A percentile compares a stretch with the other conserved stretches of the same genome.
These are phyloP conservation scores for Mellilla xanthometata DNA, from an alignment of 2,888 invertebrate species.

Conservation along the genomic window DNA sequence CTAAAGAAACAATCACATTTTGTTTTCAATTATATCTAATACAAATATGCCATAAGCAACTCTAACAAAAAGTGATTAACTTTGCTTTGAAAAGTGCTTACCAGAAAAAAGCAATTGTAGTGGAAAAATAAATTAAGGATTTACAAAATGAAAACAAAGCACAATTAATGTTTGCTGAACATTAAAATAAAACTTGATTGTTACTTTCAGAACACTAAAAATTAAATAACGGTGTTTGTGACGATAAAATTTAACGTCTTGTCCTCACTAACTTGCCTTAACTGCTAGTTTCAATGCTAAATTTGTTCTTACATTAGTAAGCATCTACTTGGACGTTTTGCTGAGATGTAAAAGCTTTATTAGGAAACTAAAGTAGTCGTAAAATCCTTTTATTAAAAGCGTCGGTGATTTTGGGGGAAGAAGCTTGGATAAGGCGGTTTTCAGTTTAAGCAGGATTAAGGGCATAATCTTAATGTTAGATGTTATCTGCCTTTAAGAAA, in stretches of 20 bases:
- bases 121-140: too few relatives aligned
- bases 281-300: constrained; percentile 28
- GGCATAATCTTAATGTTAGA: neutral
- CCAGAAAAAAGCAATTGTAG: too few relatives aligned
- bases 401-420: constrained; percentile 6
- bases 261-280: constrained; percentile 16
- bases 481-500: neutral
- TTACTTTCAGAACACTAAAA: too few relatives aligned
- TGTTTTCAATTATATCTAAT: too few relatives aligned
- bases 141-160: too few relatives aligned
- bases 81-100: too few relatives aligned
- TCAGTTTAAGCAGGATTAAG: neutral
- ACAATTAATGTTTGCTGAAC: too few relatives aligned
- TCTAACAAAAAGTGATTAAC: too few relatives aligned
- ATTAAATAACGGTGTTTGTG: constrained; percentile 9
- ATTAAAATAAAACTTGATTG: too few relatives aligned
- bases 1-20: too few relatives aligned
- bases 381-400: constrained; percentile 26
- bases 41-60: too few relatives aligned
- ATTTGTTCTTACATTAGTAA: constrained; percentile 29
- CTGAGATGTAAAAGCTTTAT: constrained; percentile 31
- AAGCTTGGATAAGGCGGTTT: neutral
- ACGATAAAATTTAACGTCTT: constrained; percentile 18
- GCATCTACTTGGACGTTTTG: constrained; percentile 27
- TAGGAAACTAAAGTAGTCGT: constrained; percentile 25